phyloP scores from a whole-genome alignment of 2,113 vertebrate species.

The Albula glossodonta region DNA sequence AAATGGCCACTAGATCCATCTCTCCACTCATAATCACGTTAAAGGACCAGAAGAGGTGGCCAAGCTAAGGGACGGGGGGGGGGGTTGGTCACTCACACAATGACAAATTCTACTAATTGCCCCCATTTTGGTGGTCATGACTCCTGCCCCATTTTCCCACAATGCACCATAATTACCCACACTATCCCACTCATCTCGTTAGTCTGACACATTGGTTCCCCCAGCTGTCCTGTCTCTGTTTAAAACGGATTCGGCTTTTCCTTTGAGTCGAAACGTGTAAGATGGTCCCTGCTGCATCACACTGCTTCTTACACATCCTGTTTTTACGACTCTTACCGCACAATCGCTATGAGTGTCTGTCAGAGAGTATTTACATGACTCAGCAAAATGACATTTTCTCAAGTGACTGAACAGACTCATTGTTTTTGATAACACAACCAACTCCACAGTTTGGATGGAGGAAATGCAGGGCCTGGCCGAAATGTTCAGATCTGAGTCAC shows the following conservation, averaged over 20 bases:
- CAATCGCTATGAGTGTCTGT: too few relatives aligned
- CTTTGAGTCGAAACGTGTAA: background rate
- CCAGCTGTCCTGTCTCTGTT: conserved; percentile 6
- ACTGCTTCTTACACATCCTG: background rate
- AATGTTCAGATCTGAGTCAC: too few relatives aligned
- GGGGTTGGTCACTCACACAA: conserved; percentile 23
- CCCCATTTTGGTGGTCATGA: background rate
- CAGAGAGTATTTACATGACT: too few relatives aligned
- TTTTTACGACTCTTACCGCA: background rate
- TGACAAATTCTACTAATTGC: background rate
- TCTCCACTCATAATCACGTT: conserved; percentile 55
- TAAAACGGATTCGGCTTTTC: background rate
- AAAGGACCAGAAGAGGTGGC: conserved; percentile 44
- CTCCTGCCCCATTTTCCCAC: background rate
- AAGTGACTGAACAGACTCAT: background rate
- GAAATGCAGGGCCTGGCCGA: too few relatives aligned
- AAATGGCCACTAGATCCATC: conserved; percentile 63
- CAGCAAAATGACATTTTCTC: too few relatives aligned
- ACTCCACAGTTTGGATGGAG: too few relatives aligned
- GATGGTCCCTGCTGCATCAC: background rate
- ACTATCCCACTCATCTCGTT: background rate
- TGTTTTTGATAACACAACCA: background rate
- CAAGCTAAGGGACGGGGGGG: conserved; percentile 30
- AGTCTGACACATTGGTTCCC: background rate
- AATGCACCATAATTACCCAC: background rate